Percentiles rank a stretch among this genome's conserved stretches.
Conservation (phyloP, 2,888 invertebrate genomes). For the Hirtodrosophila alboralis region DNA sequence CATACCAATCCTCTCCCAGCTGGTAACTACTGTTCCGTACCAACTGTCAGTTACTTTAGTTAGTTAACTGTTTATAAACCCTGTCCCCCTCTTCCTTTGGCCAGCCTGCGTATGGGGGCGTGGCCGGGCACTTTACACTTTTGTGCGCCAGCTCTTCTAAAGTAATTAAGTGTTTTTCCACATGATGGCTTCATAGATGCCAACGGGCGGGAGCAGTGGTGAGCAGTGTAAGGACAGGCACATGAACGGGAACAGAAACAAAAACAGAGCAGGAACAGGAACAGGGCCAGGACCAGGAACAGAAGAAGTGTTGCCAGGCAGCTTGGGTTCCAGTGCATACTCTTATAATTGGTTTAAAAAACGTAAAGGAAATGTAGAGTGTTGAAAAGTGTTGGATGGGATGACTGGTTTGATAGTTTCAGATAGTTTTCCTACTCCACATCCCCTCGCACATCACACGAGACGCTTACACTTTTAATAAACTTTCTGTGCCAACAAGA, state of each 20-base stretch:
- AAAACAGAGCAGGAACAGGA: conserved; percentile 1
- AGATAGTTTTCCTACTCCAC: conserved; percentile 56
- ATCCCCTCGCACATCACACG: no score
- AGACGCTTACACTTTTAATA: conserved; percentile 59
- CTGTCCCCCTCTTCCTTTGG: conserved; percentile 4
- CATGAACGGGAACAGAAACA: neutral
- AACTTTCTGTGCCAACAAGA: conserved; percentile 51
- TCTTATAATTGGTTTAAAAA: conserved; percentile 79
- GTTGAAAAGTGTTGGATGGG: conserved; percentile 68
- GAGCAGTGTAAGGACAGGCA: no score
- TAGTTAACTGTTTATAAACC: conserved; percentile 76
- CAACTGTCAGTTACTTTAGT: conserved; percentile 70
- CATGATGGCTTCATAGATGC: conserved; percentile 76
- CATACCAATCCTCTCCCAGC: conserved; percentile 8
- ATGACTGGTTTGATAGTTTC: conserved; percentile 58
- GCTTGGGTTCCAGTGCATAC: conserved; percentile 38
- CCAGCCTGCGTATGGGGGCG: conserved; percentile 42
- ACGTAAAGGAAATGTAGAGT: conserved; percentile 54
- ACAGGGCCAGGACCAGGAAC: neutral
- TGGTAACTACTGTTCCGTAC: conserved; percentile 34
- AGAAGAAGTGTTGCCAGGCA: conserved; percentile 43
- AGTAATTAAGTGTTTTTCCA: conserved; percentile 77
- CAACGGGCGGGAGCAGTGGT: no score
- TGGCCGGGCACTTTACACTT: conserved; percentile 74
- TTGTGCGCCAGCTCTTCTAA: conserved; percentile 76